These are phyloP conservation scores for Zygaena filipendulae DNA, from an alignment of 2,888 invertebrate genomes.

Conservation along the genomic window DNA sequence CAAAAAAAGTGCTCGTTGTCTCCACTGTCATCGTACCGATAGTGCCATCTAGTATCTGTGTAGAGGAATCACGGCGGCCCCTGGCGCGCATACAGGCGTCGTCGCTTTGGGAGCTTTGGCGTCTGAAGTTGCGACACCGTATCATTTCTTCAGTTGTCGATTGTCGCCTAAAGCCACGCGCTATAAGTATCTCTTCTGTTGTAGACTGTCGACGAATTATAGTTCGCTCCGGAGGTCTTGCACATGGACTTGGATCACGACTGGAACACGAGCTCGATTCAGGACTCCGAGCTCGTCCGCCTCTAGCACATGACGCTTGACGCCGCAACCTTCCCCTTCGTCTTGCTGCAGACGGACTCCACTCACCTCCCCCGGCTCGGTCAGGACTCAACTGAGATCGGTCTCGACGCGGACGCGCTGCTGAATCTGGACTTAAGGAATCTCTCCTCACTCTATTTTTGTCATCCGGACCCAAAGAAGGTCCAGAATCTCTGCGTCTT, in stretches of 20 bases:
- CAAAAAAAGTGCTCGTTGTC: constrained; percentile 92
- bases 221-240: constrained; percentile 71
- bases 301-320: constrained; percentile 81
- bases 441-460: constrained; percentile 83
- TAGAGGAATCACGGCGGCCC: constrained; percentile 85
- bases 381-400: constrained; percentile 84
- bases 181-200: constrained; percentile 91
- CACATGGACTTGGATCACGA: constrained; percentile 87
- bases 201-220: constrained; percentile 88
- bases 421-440: constrained; percentile 91
- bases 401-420: constrained; percentile 80
- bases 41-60: constrained; percentile 92
- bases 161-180: constrained; percentile 88
- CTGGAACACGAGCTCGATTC: constrained; percentile 82
- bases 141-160: constrained; percentile 95
- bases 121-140: constrained; percentile 88
- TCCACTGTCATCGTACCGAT: constrained; percentile 94
- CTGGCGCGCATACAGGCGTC: constrained; percentile 76
- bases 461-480: constrained; percentile 86
- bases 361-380: constrained; percentile 80
- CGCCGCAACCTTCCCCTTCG: constrained; percentile 76
- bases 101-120: constrained; percentile 91
- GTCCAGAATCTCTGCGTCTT: constrained; percentile 82
- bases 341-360: constrained; percentile 79
- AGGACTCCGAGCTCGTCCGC: constrained; percentile 70